Conservation (phyloP, 1,140 invertebrate species). For the Lordiphosa collinella region DNA sequence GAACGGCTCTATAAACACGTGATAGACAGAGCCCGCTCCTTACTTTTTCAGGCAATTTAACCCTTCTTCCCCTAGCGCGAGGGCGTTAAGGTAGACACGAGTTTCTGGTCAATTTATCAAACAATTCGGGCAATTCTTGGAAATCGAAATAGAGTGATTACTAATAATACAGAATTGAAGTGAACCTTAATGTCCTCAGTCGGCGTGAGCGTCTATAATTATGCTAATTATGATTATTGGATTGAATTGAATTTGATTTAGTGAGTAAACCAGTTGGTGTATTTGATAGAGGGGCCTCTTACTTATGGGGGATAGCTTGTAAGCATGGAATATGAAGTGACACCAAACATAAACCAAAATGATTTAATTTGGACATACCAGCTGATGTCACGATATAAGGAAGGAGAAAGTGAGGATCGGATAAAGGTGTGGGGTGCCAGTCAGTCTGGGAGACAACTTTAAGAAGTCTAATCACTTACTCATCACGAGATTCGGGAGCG, state of each 20-base stretch:
- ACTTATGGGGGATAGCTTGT: no score
- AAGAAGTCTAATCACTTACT: no score
- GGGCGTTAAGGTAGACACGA: slow-evolving; percentile 73
- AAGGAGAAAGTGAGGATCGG: no score
- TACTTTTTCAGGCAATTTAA: slow-evolving; percentile 52
- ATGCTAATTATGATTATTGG: slow-evolving; percentile 54
- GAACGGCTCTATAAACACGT: slow-evolving; percentile 53
- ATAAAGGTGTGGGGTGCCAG: no score
- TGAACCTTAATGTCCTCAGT: slow-evolving; percentile 16
- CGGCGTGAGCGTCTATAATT: slow-evolving; percentile 43
- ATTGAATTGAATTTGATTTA: slow-evolving; percentile 7
- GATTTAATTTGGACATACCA: no score
- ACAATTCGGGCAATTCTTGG: slow-evolving; percentile 52
- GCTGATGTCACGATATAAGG: no score
- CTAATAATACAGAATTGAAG: slow-evolving; percentile 13
- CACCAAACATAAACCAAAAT: no score
- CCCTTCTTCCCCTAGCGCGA: slow-evolving; percentile 47
- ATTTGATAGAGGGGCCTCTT: neutral
- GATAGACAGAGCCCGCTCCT: slow-evolving; percentile 30
- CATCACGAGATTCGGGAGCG: no score
- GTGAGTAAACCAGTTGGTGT: neutral
- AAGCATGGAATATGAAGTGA: no score
- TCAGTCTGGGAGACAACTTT: no score
- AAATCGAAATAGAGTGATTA: slow-evolving; percentile 65
- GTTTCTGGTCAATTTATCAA: slow-evolving; percentile 75